Percentiles rank a stretch among this genome's conserved stretches.
Evolutionary conservation across 2,797 vertebrate species (phyloP).

Genomic region (Sebastolobus altivelis): DNA sequence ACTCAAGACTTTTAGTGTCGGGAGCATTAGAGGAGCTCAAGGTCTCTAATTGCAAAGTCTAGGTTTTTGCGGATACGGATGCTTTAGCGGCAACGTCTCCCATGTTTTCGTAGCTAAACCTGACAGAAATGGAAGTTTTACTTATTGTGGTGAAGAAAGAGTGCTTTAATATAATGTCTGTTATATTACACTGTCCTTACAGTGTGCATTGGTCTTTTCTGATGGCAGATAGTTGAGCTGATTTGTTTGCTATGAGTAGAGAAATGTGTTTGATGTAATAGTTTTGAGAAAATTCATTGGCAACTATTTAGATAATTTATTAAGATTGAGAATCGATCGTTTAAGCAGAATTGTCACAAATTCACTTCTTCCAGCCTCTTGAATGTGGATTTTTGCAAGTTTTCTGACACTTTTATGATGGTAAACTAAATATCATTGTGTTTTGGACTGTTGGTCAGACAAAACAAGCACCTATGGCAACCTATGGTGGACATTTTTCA

Average conservation of each 20-base stretch:
- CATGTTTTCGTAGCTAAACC: not conserved
- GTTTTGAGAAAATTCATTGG: not conserved
- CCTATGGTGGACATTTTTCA: not conserved
- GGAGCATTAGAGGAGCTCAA: conserved; percentile 41
- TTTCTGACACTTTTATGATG: not conserved
- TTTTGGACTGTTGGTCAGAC: not conserved
- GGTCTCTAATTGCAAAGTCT: conserved; percentile 40
- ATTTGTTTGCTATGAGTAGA: not conserved
- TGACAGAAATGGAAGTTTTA: not conserved
- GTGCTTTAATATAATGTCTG: not conserved
- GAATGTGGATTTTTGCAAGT: not conserved
- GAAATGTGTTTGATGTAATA: not conserved
- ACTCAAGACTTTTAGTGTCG: conserved; percentile 50
- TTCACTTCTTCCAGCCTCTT: not conserved
- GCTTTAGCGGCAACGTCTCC: conserved; percentile 6
- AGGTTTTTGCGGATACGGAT: not conserved
- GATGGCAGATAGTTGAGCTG: not conserved
- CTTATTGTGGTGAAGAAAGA: not conserved
- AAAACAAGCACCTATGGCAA: not conserved
- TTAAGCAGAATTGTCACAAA: not conserved
- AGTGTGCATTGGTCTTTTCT: not conserved
- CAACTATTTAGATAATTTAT: not conserved
- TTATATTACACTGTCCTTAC: conserved; percentile 1
- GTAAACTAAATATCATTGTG: not conserved
- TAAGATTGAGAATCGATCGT: not conserved